Conservation (phyloP, 1,140 invertebrate genomes). For the Tetramorium simillimum region DNA sequence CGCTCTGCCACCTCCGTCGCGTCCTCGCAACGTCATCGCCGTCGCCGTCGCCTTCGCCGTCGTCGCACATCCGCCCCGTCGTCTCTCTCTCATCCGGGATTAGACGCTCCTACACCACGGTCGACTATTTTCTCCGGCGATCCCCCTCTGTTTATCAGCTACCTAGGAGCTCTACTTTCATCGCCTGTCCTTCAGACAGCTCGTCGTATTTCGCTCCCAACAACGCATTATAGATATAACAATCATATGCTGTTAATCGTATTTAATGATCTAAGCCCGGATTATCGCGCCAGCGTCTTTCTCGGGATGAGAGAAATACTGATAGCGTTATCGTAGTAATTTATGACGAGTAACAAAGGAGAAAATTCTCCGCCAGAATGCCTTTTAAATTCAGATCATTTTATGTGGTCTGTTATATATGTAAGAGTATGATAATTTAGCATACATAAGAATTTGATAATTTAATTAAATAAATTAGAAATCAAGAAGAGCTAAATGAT, state of each 20-base stretch:
- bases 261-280: neutral
- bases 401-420: no score
- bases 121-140: conserved; percentile 78
- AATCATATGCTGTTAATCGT: neutral
- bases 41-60: conserved; percentile 24
- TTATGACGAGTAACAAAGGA: neutral
- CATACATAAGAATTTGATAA: neutral
- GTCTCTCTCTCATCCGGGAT: conserved; percentile 79
- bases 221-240: neutral
- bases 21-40: conserved; percentile 49
- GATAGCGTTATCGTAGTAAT: neutral
- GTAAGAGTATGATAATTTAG: neutral
- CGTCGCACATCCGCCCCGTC: conserved; percentile 68
- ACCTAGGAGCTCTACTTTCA: conserved; percentile 16
- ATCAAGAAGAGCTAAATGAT: neutral
- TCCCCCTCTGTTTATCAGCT: conserved; percentile 74
- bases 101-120: conserved; percentile 75
- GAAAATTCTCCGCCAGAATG: neutral
- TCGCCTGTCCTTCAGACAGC: neutral
- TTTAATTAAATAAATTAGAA: neutral
- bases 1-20: conserved; percentile 67
- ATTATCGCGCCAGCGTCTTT: neutral
- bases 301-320: neutral
- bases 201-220: conserved; percentile 2
- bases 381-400: neutral